phyloP scores from a whole-genome alignment of 2,113 vertebrate genomes.

The Dryoscopus gambensis region DNA sequence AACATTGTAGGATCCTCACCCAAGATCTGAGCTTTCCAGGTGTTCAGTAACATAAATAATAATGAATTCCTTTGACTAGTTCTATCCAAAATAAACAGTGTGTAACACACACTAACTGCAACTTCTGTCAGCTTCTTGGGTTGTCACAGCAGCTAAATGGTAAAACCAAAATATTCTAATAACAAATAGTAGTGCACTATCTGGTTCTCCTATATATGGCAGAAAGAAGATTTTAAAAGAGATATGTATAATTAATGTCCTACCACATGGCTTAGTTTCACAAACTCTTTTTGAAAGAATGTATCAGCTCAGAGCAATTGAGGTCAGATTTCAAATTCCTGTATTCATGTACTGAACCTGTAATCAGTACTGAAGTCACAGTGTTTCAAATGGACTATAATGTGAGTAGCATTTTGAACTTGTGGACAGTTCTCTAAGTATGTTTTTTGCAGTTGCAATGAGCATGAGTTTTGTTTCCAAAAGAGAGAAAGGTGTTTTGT shows the following conservation, averaged over 20 bases:
- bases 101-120: neutral
- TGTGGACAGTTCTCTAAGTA: neutral
- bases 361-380: neutral
- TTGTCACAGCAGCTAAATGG: neutral
- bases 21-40: neutral
- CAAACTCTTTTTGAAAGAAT: neutral
- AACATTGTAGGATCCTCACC: neutral
- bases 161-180: neutral
- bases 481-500: neutral
- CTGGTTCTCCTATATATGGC: neutral
- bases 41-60: neutral
- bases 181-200: neutral
- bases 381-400: neutral
- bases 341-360: neutral
- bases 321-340: neutral
- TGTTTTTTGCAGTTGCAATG: neutral
- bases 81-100: neutral
- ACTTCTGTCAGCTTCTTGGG: neutral
- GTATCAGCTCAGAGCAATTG: neutral
- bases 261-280: neutral
- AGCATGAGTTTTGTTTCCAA: neutral
- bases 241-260: neutral
- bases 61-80: neutral
- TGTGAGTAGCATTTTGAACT: neutral
- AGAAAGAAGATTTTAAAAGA: neutral